Evolutionary conservation across 2,797 vertebrate genomes (phyloP).

Genomic region (Cryptoprocta ferox): DNA sequence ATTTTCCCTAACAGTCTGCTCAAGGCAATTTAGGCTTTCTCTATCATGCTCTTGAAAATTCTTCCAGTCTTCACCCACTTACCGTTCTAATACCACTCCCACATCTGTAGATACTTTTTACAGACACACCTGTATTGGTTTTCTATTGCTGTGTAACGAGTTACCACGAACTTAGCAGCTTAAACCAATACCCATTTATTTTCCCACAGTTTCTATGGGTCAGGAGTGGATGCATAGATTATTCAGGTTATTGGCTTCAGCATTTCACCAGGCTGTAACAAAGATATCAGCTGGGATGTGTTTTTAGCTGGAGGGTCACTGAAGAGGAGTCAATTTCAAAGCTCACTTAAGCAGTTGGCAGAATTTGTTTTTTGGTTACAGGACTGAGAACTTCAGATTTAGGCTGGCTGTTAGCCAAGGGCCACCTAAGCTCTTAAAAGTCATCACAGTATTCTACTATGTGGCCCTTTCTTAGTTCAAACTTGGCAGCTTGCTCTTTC

Average conservation of each 20-base stretch:
- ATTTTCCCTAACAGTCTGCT: neutral
- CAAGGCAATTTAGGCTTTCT: neutral
- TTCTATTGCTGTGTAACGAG: neutral
- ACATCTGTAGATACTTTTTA: neutral
- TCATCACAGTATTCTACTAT: neutral
- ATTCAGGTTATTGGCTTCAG: neutral
- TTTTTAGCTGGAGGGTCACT: neutral
- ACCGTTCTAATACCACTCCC: fast-evolving
- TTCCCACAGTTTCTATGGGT: neutral
- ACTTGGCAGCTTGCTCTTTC: neutral
- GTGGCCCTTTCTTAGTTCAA: neutral
- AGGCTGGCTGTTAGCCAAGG: neutral
- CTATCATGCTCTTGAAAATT: neutral
- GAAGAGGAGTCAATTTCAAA: neutral
- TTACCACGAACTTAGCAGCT: neutral
- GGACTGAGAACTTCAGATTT: neutral
- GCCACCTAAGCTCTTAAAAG: neutral
- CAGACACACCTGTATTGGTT: neutral
- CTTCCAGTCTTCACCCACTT: neutral
- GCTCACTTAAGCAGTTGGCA: neutral
- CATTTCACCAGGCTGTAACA: neutral
- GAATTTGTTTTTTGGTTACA: neutral
- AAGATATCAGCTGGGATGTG: neutral
- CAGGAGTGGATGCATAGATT: neutral
- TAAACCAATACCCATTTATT: neutral